A percentile compares a stretch with the other conserved stretches of the same genome.
Conservation (phyloP, 2,888 invertebrate genomes). For the Biston betularia region DNA sequence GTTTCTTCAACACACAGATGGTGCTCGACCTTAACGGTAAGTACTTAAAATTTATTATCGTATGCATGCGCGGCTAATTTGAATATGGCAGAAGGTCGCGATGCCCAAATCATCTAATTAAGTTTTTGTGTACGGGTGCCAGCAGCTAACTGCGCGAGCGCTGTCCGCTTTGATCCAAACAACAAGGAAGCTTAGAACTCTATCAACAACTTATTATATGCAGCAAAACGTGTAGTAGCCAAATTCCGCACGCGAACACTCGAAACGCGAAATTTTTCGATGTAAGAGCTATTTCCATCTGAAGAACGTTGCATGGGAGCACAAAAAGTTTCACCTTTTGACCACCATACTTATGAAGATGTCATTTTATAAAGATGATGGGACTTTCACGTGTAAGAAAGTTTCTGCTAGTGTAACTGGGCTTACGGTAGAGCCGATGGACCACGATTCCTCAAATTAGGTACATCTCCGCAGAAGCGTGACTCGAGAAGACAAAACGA, state of each 20-base stretch:
- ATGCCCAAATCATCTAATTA: constrained; percentile 59
- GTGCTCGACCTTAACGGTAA: constrained; percentile 82
- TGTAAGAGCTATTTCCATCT: too few relatives aligned
- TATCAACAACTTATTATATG: background rate
- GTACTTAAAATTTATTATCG: constrained; percentile 52
- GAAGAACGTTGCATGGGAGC: too few relatives aligned
- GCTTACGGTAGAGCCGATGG: constrained; percentile 6
- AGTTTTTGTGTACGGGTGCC: constrained; percentile 49
- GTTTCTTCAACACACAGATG: constrained; percentile 83
- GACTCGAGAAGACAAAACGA: constrained; percentile 68
- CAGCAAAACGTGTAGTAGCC: background rate
- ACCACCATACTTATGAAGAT: too few relatives aligned
- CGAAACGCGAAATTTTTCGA: too few relatives aligned
- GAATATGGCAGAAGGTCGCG: constrained; percentile 53
- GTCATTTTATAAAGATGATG: background rate
- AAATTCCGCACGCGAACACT: too few relatives aligned
- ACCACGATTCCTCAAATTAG: constrained; percentile 31
- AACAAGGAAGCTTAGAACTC: background rate
- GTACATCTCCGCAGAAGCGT: constrained; percentile 41
- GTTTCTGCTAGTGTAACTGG: background rate
- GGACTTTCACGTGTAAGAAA: background rate
- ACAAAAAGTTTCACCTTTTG: too few relatives aligned
- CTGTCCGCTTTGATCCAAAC: constrained; percentile 1
- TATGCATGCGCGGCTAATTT: constrained; percentile 46
- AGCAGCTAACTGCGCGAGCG: constrained; percentile 1